Base-by-base conservation (phyloP, 2,113 vertebrate genomes). In the Hydropotes inermis region DNA sequence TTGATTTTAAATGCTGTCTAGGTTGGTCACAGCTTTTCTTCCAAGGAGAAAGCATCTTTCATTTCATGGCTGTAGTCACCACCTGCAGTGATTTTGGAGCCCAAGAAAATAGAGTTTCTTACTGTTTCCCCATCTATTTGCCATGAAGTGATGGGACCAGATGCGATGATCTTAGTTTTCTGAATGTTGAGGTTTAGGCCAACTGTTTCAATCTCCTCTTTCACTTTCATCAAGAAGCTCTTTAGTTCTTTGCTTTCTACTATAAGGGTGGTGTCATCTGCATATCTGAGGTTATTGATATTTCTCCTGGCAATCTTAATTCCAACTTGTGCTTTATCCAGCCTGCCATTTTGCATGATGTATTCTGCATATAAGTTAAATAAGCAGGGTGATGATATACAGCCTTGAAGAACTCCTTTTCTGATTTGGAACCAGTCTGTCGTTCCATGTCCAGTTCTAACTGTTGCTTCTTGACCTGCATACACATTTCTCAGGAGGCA, bases 281-380 rank as follows among this genome's bases (percentile, higher is more conserved):
- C 33, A 36, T 67, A 36, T 67, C 64, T 67, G 33, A 67, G 17
- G 33, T n/a, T 19, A 19, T n/a, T 67, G 16, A 36, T 67, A 67
- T 67, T 67, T 67, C 33, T 19, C 7, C 61, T 7, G 33, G 16
- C 7, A 67, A 67, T 21, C 33, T 67, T 36, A 33, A 36, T 67
- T 67, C 64, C 64, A 67, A 33, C 16, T 67, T 67, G 8, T 67
- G 64, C 16, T 67, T 67, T 2, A 10, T 67, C 8, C n/a, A 36
- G 64, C 33, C 7, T 0, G 0, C 16, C 16, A 36, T 67, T 36
- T 36, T 0, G 0, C 64, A 67, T 36, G 33, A 67, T 67, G 16
- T 67, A 36, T 8, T 67, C 64, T 67, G 64, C 64, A 67, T 67
- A 9, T 36, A 67, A 67, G 64, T 67, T 36, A 36, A 67, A 67